These are phyloP conservation scores for Apocheima hispidaria DNA, from an alignment of 2,888 invertebrate genomes.

Conservation along the genomic window DNA sequence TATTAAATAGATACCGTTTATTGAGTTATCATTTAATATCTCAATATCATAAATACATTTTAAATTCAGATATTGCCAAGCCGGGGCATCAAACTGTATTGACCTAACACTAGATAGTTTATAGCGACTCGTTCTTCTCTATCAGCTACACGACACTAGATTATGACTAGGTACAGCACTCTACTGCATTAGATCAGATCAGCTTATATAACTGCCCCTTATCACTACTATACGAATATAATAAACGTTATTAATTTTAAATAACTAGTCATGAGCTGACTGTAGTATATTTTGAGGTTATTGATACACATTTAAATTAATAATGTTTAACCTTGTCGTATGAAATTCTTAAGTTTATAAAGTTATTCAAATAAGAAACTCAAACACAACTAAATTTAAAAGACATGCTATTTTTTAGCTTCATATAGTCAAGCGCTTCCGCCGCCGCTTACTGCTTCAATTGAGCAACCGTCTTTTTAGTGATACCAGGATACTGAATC, in stretches of 20 bases:
- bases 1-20: too few species aligned
- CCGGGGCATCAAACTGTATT: background rate
- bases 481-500: too few species aligned
- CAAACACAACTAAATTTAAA: too few species aligned
- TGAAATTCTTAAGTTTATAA: too few species aligned
- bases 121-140: background rate
- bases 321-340: conserved; percentile 38
- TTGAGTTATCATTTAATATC: too few species aligned
- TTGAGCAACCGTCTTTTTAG: too few species aligned
- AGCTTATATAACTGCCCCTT: conserved; percentile 37
- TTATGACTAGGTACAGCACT: conserved; percentile 25
- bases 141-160: conserved; percentile 14
- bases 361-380: too few species aligned
- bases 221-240: conserved; percentile 25
- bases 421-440: too few species aligned
- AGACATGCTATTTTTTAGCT: too few species aligned
- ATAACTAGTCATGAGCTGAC: conserved; percentile 40
- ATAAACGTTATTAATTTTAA: too few species aligned
- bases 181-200: conserved; percentile 12
- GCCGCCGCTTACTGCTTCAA: too few species aligned
- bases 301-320: conserved; percentile 41
- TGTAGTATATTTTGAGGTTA: conserved; percentile 40
- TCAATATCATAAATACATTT: background rate
- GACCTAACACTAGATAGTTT: background rate
- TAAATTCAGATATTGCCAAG: background rate